A percentile compares a stretch with the other conserved stretches of the same genome.
Evolutionary conservation across 2,888 invertebrate species (phyloP).

Genomic region (Ormyrus labotus): DNA sequence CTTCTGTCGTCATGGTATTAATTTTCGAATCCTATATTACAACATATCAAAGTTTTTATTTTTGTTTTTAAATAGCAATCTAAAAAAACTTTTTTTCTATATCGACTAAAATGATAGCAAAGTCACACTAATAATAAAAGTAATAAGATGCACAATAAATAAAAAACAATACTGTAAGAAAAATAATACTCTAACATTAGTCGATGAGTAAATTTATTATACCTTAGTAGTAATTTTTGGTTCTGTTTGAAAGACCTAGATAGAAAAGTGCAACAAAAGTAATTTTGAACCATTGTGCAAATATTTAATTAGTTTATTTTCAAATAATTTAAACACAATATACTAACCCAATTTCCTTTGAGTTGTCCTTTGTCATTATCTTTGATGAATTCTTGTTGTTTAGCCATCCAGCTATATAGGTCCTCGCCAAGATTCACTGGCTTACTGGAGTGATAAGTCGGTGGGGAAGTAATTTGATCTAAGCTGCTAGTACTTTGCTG

Average conservation of each 20-base stretch:
- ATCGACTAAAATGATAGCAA: background rate
- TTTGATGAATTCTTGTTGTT: slow-evolving; percentile 84
- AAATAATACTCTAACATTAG: background rate
- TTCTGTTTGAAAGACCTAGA: slow-evolving; percentile 73
- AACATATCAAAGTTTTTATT: background rate
- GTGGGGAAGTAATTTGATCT: slow-evolving; percentile 75
- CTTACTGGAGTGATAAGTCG: slow-evolving; percentile 77
- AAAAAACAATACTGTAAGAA: background rate
- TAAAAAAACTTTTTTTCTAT: background rate
- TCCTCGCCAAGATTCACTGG: slow-evolving; percentile 86
- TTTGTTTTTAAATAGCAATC: background rate
- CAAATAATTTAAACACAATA: slow-evolving; percentile 1
- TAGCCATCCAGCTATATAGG: slow-evolving; percentile 97
- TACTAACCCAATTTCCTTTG: slow-evolving; percentile 74
- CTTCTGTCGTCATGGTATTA: slow-evolving; percentile 75
- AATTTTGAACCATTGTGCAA: slow-evolving; percentile 34
- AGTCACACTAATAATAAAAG: background rate
- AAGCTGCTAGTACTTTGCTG: slow-evolving; percentile 74
- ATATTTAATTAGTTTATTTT: background rate
- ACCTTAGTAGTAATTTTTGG: slow-evolving; percentile 72
- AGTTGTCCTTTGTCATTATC: slow-evolving; percentile 74
- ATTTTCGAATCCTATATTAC: slow-evolving; percentile 74
- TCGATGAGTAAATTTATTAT: slow-evolving; percentile 54
- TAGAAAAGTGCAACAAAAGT: slow-evolving; percentile 39
- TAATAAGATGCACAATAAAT: slow-evolving; percentile 10